phyloP scores from a whole-genome alignment of 2,113 vertebrate species.

The Proteles cristata region DNA sequence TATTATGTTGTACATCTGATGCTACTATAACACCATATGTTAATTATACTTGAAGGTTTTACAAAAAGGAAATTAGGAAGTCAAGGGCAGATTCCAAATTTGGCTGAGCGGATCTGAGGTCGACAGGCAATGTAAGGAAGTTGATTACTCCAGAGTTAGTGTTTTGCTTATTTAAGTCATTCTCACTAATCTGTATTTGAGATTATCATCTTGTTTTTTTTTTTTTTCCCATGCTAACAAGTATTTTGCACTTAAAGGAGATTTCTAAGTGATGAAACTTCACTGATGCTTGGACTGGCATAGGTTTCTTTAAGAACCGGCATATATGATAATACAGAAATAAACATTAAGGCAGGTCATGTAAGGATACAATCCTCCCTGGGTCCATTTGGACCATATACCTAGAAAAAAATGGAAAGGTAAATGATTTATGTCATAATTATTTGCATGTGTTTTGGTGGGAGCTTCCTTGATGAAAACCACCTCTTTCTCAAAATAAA shows the following conservation, averaged over 20 bases:
- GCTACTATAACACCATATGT: not conserved
- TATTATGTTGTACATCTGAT: not conserved
- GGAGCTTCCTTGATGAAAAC: not conserved
- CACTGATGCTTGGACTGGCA: not conserved
- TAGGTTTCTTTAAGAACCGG: not conserved
- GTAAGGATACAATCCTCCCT: not conserved
- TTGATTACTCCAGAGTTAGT: not conserved
- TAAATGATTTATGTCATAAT: not conserved
- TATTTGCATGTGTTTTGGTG: not conserved
- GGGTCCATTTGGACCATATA: not conserved
- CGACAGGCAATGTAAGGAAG: not conserved
- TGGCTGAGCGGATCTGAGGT: not conserved
- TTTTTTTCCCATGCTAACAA: not conserved
- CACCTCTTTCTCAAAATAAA: not conserved
- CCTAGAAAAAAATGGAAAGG: not conserved
- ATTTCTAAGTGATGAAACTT: not conserved
- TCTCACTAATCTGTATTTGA: not conserved
- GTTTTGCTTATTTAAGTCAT: not conserved
- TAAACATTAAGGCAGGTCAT: not conserved
- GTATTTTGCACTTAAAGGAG: not conserved
- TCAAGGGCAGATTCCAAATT: not conserved
- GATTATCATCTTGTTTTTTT: not conserved
- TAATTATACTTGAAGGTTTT: not conserved
- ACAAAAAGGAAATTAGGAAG: not conserved
- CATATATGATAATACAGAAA: not conserved